Conservation (phyloP, 1,140 invertebrate genomes). For the Bombus vancouverensis region DNA sequence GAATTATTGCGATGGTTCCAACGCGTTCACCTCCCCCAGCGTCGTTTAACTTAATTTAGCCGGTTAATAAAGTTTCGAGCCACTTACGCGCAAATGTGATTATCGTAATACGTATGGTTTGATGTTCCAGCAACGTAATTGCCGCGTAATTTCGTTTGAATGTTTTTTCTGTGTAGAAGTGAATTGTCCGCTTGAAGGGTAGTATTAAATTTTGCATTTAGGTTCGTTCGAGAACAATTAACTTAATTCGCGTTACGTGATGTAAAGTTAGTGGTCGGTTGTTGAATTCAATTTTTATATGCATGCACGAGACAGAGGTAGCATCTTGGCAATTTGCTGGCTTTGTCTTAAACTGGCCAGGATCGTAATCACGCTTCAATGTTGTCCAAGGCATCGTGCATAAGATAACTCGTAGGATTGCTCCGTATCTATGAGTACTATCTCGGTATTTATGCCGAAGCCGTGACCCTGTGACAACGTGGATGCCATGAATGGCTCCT, state of each 20-base stretch:
- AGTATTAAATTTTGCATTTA: not conserved
- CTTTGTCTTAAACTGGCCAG: constrained; percentile 29
- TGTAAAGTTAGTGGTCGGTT: not conserved
- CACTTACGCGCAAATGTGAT: not conserved
- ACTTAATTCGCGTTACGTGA: not conserved
- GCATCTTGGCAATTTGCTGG: constrained; percentile 2
- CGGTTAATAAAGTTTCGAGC: not conserved
- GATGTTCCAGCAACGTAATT: not conserved
- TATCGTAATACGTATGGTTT: not conserved
- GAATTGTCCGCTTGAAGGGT: not conserved
- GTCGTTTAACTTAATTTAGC: constrained; percentile 9
- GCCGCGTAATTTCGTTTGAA: not conserved
- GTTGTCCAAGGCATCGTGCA: constrained; percentile 58
- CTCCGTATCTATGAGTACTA: constrained; percentile 73
- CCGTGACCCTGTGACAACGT: constrained; percentile 67
- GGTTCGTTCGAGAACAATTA: not conserved
- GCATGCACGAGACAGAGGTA: not conserved
- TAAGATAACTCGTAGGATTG: constrained; percentile 70
- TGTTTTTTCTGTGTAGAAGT: not conserved
- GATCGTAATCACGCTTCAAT: constrained; percentile 30
- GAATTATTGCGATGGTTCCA: not conserved
- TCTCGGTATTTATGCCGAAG: constrained; percentile 70
- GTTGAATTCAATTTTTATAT: not conserved
- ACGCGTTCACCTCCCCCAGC: not conserved
- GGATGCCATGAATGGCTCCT: constrained; percentile 12